Base-by-base conservation (phyloP, 2,797 vertebrate genomes). In the Nannoperca obscura region DNA sequence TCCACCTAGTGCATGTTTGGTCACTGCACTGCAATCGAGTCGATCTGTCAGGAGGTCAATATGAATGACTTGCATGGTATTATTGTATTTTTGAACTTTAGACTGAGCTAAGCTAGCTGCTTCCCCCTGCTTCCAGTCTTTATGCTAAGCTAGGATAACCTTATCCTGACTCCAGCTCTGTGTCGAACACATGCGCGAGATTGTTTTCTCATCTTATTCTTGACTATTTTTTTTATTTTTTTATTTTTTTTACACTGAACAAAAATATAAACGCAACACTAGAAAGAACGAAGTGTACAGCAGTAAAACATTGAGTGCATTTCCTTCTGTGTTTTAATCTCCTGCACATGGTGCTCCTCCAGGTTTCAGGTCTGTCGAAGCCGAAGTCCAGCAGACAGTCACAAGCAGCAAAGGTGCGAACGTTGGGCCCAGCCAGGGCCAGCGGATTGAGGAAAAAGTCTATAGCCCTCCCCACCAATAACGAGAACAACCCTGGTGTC, bases 391-490 rank as follows among this genome's bases (percentile, higher is more conserved):
- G 52, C 42, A 89, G 74, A 46, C 93, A 74, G 0, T 73, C 7
- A 54, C 86, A 78, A 63, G 70, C 86, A 20, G 88, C 77, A 7
- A 97, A 95, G 81, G 80, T 93, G 58, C 94, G 81, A 49, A 77
- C 90, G 3, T 49, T 95, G 24, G 93, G 90, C 11, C 95, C 95
- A 0, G 97, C 97, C 67, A 95, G 96, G 88, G 97, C 85, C 78
- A 99, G 97, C 0, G 97, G 98, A 1, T 93, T 99, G 82, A 97
- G 94, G 81, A 97, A 81, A 89, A 96, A 92, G 69, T 70, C 90
- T 27, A 71, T 53, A 6, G 40, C 66, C 1, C 63, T 84, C 2
- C 63, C 77, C 9, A 54, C 70, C 22, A 93, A 96, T 67, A 92
- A 94, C 0, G 97, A 99, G 92, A 99, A 99, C 93, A 94, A 74